These are phyloP conservation scores for Eupithecia exiguata DNA, from an alignment of 2,888 invertebrate genomes.

Conservation along the genomic window DNA sequence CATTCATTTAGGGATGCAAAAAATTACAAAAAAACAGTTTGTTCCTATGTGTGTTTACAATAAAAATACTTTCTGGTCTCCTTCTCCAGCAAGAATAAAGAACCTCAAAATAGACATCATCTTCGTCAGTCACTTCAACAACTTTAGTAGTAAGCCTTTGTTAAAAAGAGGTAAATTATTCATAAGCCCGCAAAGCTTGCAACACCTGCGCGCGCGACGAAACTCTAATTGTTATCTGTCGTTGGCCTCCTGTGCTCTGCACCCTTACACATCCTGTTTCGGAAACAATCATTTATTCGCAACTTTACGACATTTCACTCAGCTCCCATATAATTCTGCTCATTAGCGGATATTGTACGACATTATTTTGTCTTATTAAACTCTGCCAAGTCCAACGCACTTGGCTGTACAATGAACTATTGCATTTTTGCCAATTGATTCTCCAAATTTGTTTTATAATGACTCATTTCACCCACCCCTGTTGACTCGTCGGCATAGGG, in stretches of 20 bases:
- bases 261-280: conserved; percentile 31
- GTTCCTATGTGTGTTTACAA: too few relatives aligned
- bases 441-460: conserved; percentile 10
- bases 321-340: conserved; percentile 15
- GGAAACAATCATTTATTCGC: conserved; percentile 25
- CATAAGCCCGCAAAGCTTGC: conserved; percentile 13
- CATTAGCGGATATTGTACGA: conserved; percentile 22
- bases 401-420: conserved; percentile 12
- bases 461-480: conserved; percentile 20
- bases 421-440: conserved; percentile 27
- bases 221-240: conserved; percentile 52
- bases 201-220: conserved; percentile 15
- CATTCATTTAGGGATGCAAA: neutral
- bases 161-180: neutral
- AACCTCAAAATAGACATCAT: too few relatives aligned
- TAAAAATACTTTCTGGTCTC: too few relatives aligned
- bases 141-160: too few relatives aligned
- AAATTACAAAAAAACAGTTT: too few relatives aligned
- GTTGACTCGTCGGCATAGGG: conserved; percentile 22
- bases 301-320: conserved; percentile 29
- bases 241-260: conserved; percentile 38
- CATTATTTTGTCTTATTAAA: conserved; percentile 15
- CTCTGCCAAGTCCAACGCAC: conserved; percentile 16
- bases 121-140: too few relatives aligned
- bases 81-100: too few relatives aligned